A percentile compares a stretch with the other conserved stretches of the same genome.
Conservation (phyloP, 2,797 vertebrate genomes). For the Typhlichthys subterraneus region DNA sequence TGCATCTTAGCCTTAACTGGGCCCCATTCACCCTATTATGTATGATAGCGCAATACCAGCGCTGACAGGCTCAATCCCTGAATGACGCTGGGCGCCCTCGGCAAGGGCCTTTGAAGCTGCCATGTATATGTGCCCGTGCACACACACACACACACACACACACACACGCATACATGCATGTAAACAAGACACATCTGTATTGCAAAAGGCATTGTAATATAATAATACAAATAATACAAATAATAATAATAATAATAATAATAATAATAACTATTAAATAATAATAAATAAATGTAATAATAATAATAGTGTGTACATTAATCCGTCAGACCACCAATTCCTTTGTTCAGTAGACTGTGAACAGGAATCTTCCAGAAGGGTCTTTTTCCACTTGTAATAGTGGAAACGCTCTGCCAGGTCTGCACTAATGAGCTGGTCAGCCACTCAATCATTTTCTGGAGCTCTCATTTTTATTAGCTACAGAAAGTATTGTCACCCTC, state of each 20-base stretch:
- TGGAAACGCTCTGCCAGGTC: conserved; percentile 38
- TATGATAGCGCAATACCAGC: conserved; percentile 10
- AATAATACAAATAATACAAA: too few species aligned
- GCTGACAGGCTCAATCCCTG: conserved; percentile 31
- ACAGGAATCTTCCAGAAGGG: conserved; percentile 36
- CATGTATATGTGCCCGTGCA: background rate
- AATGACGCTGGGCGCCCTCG: conserved; percentile 24
- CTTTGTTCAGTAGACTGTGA: conserved; percentile 32
- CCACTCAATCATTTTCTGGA: conserved; percentile 16
- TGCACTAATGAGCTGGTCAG: conserved; percentile 48
- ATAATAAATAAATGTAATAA: too few species aligned
- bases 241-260: too few species aligned
- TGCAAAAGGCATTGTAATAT: conserved; percentile 3
- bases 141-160: background rate
- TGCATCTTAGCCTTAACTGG: background rate
- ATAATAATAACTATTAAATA: too few species aligned
- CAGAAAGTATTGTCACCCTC: too few species aligned
- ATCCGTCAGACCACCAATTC: conserved; percentile 50
- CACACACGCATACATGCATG: conserved; percentile 10
- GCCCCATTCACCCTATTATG: conserved; percentile 11
- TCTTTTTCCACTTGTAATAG: conserved; percentile 34
- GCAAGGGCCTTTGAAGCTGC: conserved; percentile 31
- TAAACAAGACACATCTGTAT: background rate
- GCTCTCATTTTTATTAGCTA: conserved; percentile 4
- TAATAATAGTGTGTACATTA: conserved; percentile 37